Base-by-base conservation (phyloP, 2,113 vertebrate species). In the Pygathrix nemaeus region DNA sequence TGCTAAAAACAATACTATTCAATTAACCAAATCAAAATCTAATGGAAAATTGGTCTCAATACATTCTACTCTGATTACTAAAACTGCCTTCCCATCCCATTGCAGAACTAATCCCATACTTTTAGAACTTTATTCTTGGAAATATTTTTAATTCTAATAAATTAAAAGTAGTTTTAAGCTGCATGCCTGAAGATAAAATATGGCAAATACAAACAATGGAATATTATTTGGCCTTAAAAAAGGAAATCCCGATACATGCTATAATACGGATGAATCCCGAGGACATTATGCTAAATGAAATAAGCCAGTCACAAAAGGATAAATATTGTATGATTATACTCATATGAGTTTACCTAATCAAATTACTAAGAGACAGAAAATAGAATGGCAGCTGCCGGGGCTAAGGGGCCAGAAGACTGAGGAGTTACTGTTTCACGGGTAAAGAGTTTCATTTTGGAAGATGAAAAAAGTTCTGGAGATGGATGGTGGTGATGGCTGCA, bases 181-280 rank as follows among this genome's bases (percentile, higher is more conserved):
- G n/a, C 17, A 96, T 75, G 99, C 99, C 99, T 99, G 98, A 99
- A 99, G 35, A 96, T 85, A 75, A 61, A 93, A 79, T 38, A 59
- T 35, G 27, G 57, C 40, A 76, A 78, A 79, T 8, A 48, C 14
- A 70, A 35, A 57, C 25, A 88, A 72, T 48, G 40, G n/a, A 95
- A 45, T 66, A 88, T 38, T 40, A 84, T 30, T 64, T 64, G 61
- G 35, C 6, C 48, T 94, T 93, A 91, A 93, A 18, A 57, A 70
- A 85, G 3, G 43, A 73, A 93, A 87, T 68, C 76, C 38, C 50
- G 6, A 64, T 20, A 27, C 61, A 68, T 55, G 16, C 57, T 76
- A 59, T 14, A 85, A 52, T 8, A 95, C 43, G 1, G 55, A 90
- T 40, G 18, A 82, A 66, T 14, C 25, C 3, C 57, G 27, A 95